phyloP scores from a whole-genome alignment of 2,113 vertebrate genomes.

The Phrynocephalus versicolor region DNA sequence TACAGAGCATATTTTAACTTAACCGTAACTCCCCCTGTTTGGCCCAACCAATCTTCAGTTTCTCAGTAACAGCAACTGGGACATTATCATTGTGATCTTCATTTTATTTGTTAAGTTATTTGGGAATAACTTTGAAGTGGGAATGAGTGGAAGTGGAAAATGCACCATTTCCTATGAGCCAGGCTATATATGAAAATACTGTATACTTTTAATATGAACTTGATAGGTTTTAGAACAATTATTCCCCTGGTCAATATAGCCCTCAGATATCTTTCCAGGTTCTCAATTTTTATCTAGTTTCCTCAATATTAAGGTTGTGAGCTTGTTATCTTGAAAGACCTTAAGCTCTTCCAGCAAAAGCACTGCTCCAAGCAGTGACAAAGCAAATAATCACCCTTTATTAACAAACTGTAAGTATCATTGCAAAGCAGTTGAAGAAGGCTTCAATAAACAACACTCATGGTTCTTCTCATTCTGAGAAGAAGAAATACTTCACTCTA shows the following conservation, averaged over 20 bases:
- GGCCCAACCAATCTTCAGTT: neutral
- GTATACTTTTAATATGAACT: no score
- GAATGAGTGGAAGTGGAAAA: neutral
- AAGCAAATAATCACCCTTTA: conserved; percentile 25
- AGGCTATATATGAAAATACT: neutral
- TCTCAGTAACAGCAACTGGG: neutral
- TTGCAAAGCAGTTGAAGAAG: conserved; percentile 4
- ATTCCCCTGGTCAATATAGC: no score
- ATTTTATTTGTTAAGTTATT: neutral
- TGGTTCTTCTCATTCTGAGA: neutral
- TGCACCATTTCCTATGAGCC: neutral
- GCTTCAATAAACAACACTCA: neutral
- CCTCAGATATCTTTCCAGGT: no score
- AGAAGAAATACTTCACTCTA: neutral
- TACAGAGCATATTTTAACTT: neutral
- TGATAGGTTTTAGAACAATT: no score
- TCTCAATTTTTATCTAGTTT: no score
- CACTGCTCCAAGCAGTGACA: neutral
- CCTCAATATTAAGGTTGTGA: no score
- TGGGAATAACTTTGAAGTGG: neutral
- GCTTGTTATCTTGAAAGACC: neutral
- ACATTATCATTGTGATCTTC: neutral
- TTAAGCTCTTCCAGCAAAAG: neutral
- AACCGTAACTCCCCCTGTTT: neutral
- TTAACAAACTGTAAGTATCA: neutral